phyloP scores from a whole-genome alignment of 2,888 invertebrate genomes.

The Cyrtodaria siliqua region DNA sequence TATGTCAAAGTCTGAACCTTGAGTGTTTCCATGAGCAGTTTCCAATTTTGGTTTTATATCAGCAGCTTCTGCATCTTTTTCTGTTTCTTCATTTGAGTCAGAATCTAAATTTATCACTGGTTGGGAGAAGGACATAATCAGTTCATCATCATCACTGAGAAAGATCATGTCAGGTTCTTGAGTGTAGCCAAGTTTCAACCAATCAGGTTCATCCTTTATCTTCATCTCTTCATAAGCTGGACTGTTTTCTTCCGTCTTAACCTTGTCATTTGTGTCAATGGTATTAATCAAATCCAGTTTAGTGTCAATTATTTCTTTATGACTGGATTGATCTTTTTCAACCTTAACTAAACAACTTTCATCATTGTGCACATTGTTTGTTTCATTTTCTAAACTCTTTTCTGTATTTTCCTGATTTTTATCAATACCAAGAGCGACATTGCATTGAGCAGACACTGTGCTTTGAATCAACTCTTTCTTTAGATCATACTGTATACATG shows the following conservation, averaged over 20 bases:
- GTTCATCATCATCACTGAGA: constrained; percentile 55
- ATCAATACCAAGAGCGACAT: too few species aligned
- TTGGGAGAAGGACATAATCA: constrained; percentile 36
- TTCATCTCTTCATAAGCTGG: not conserved
- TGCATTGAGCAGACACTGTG: too few species aligned
- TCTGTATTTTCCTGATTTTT: too few species aligned
- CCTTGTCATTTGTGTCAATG: not conserved
- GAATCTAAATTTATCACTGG: constrained; percentile 26
- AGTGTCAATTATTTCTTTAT: not conserved
- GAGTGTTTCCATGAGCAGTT: not conserved
- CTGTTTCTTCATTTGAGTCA: constrained; percentile 32
- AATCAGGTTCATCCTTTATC: constrained; percentile 50
- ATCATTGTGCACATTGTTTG: too few species aligned
- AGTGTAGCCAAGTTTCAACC: constrained; percentile 51
- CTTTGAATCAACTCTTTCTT: too few species aligned
- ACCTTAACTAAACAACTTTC: too few species aligned
- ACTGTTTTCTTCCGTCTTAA: not conserved
- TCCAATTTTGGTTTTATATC: constrained; percentile 4
- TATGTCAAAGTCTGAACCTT: constrained; percentile 8
- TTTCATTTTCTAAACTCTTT: too few species aligned
- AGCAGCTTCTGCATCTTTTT: not conserved
- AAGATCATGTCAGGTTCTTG: constrained; percentile 60
- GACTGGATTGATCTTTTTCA: not conserved
- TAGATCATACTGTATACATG: too few species aligned
- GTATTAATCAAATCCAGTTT: constrained; percentile 4